Evolutionary conservation across 2,888 invertebrate species (phyloP).

Genomic region (Pyralis farinalis): DNA sequence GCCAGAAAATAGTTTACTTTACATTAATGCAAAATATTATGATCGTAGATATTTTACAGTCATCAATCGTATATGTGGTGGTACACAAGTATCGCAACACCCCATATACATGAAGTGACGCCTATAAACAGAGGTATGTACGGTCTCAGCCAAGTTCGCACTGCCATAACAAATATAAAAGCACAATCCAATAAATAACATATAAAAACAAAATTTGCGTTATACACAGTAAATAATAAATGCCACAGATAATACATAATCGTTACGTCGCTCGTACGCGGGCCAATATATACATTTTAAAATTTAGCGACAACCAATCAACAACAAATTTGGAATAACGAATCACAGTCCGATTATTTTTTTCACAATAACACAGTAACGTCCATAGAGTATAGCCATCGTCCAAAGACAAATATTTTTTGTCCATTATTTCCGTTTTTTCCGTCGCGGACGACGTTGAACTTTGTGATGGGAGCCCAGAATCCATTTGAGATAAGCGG

Average conservation of each 20-base stretch:
- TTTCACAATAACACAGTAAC: slow-evolving; percentile 32
- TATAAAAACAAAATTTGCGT: slow-evolving; percentile 38
- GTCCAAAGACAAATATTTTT: slow-evolving; percentile 32
- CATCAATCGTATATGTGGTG: slow-evolving; percentile 64
- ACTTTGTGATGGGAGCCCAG: slow-evolving; percentile 74
- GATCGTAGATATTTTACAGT: slow-evolving; percentile 26
- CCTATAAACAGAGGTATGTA: slow-evolving; percentile 92
- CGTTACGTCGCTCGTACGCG: slow-evolving; percentile 36
- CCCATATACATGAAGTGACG: slow-evolving; percentile 94
- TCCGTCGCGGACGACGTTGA: slow-evolving; percentile 78
- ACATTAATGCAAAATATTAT: slow-evolving; percentile 9
- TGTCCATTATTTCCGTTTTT: slow-evolving; percentile 73
- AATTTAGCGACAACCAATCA: slow-evolving; percentile 38
- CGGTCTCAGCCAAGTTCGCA: slow-evolving; percentile 81
- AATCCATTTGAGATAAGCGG: slow-evolving; percentile 56
- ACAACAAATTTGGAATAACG: slow-evolving; percentile 24
- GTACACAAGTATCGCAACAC: slow-evolving; percentile 78
- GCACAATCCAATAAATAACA: slow-evolving; percentile 50
- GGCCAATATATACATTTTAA: slow-evolving; percentile 20
- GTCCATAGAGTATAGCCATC: slow-evolving; percentile 31
- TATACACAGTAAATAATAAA: slow-evolving; percentile 54
- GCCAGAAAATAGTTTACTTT: too few relatives aligned
- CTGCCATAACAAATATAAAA: slow-evolving; percentile 61
- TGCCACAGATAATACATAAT: slow-evolving; percentile 66
- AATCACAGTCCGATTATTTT: slow-evolving; percentile 65